Conservation (phyloP, 2,113 vertebrate genomes). For the Aphelocoma coerulescens region DNA sequence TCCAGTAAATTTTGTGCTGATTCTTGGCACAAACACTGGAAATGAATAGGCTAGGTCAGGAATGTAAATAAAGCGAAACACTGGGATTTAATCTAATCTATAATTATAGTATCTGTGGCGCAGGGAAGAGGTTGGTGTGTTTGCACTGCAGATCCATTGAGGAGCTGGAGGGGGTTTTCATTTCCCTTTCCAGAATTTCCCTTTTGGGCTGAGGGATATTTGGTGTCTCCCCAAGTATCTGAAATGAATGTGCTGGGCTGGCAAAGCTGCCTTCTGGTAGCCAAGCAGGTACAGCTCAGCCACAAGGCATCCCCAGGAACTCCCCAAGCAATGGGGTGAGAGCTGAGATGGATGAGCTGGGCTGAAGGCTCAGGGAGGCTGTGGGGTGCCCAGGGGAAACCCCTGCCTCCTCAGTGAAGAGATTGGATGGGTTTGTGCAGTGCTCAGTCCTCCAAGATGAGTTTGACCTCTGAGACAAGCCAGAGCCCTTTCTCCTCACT, state of each 20-base stretch:
- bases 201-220: neutral
- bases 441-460: neutral
- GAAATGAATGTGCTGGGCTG: constrained; percentile 21
- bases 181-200: neutral
- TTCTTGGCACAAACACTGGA: constrained; percentile 70
- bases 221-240: constrained; percentile 13
- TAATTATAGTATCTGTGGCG: constrained; percentile 64
- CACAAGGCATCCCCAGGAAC: neutral
- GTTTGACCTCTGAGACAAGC: neutral
- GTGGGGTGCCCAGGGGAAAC: neutral
- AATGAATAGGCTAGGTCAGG: constrained; percentile 70
- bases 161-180: neutral
- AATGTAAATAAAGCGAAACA: constrained; percentile 74
- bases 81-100: constrained; percentile 68
- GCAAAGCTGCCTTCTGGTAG: constrained; percentile 24
- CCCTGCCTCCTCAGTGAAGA: neutral
- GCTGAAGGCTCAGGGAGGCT: neutral
- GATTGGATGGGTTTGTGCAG: neutral
- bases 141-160: neutral
- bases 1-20: constrained; percentile 73
- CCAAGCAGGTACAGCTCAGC: neutral
- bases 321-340: neutral
- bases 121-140: constrained; percentile 26
- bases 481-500: neutral
- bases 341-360: neutral